Evolutionary conservation across 2,888 invertebrate species (phyloP).

Genomic region (Agonopterix subpropinquella): DNA sequence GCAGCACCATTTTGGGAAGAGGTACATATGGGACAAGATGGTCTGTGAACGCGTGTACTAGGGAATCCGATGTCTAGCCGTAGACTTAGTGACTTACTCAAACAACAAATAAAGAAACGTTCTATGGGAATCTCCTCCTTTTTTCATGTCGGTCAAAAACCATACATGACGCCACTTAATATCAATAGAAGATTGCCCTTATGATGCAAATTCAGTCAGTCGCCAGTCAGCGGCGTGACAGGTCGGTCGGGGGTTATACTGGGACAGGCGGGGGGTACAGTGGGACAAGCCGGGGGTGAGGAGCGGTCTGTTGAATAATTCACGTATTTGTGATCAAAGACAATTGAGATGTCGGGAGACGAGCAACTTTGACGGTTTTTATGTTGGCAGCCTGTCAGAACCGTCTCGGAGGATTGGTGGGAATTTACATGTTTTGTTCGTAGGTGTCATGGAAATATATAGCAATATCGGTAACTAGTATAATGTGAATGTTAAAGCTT

Average conservation of each 20-base stretch:
- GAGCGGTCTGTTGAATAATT: slow-evolving; percentile 46
- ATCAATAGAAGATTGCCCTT: background rate
- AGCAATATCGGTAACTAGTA: background rate
- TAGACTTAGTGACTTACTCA: too few species aligned
- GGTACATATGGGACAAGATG: too few species aligned
- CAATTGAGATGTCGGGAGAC: slow-evolving; percentile 47
- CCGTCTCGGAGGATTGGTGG: slow-evolving; percentile 4
- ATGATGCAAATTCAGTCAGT: slow-evolving; percentile 1
- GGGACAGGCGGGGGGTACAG: too few species aligned
- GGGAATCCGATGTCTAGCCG: too few species aligned
- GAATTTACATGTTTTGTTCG: background rate
- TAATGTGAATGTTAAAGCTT: too few species aligned
- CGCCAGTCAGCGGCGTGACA: slow-evolving; percentile 1
- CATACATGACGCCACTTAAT: too few species aligned
- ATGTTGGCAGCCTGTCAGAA: slow-evolving; percentile 19
- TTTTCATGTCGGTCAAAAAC: too few species aligned
- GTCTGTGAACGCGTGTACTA: too few species aligned
- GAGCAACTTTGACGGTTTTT: slow-evolving; percentile 36
- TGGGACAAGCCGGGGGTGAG: background rate
- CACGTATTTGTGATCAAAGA: slow-evolving; percentile 62
- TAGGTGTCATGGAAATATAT: background rate
- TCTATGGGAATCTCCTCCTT: too few species aligned
- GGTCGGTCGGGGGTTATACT: background rate
- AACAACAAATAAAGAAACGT: too few species aligned
- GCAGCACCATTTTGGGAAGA: too few species aligned